phyloP scores from a whole-genome alignment of 1,140 invertebrate genomes.

The Acromyrmex echinatior region DNA sequence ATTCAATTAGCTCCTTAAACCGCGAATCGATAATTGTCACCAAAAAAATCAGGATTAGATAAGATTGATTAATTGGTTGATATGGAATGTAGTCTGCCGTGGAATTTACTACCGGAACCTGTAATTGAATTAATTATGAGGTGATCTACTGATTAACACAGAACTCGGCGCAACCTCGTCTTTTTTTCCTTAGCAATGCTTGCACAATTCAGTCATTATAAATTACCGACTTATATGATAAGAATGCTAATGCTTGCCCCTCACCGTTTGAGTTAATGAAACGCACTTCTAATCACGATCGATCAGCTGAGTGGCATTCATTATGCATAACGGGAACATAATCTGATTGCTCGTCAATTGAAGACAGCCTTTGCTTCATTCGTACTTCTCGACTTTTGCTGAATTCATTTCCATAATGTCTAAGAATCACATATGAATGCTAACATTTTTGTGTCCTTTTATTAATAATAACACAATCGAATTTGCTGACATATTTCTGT shows the following conservation, averaged over 20 bases:
- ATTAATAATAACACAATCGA: background rate
- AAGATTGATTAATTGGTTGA: constrained; percentile 34
- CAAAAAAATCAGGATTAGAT: background rate
- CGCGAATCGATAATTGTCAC: constrained; percentile 12
- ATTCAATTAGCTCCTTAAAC: constrained; percentile 23
- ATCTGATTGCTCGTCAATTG: constrained; percentile 25
- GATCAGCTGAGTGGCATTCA: constrained; percentile 28
- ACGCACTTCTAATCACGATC: constrained; percentile 8
- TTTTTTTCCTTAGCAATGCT: background rate
- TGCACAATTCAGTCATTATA: constrained; percentile 25
- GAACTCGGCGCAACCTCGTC: background rate
- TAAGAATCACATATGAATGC: background rate
- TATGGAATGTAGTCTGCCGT: constrained; percentile 1
- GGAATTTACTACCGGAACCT: constrained; percentile 16
- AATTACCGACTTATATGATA: constrained; percentile 58
- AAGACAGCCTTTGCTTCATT: constrained; percentile 10
- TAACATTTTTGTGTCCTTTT: background rate
- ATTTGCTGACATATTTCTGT: background rate
- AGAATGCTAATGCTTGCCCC: constrained; percentile 62
- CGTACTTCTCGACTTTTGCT: background rate
- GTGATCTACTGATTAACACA: constrained; percentile 9
- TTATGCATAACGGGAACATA: background rate
- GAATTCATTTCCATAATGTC: background rate
- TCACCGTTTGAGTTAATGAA: constrained; percentile 18
- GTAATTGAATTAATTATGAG: constrained; percentile 30